Evolutionary conservation across 1,140 invertebrate species (phyloP).

Genomic region (Aphaenogaster rudis): DNA sequence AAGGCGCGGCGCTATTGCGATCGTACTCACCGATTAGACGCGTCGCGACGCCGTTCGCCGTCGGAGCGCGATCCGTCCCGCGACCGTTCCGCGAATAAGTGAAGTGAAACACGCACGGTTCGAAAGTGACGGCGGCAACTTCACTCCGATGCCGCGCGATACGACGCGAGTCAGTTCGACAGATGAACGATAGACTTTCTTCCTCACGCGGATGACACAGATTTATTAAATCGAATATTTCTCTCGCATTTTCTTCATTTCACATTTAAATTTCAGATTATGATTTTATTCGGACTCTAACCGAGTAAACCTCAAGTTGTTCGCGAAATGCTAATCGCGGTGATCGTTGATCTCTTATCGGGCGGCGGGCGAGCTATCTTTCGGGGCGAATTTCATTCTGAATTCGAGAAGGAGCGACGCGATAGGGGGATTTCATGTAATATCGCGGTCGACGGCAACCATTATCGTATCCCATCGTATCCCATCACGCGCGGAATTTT

Average conservation of each 20-base stretch:
- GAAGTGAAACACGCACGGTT: background rate
- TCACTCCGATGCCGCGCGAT: background rate
- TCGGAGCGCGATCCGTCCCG: background rate
- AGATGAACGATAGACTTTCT: background rate
- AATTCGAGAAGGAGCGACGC: constrained; percentile 10
- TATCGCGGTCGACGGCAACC: background rate
- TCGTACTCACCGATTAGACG: background rate
- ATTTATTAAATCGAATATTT: constrained; percentile 14
- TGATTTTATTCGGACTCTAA: background rate
- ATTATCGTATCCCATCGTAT: constrained; percentile 18
- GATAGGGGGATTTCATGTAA: background rate
- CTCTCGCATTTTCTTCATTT: background rate
- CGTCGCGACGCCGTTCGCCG: background rate
- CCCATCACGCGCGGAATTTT: constrained; percentile 20
- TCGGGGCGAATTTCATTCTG: constrained; percentile 14
- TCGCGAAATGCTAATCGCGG: constrained; percentile 19
- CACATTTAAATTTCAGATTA: constrained; percentile 8
- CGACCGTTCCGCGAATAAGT: background rate
- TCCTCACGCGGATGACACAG: background rate
- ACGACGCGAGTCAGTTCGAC: background rate
- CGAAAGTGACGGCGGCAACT: background rate
- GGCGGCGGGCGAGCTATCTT: background rate
- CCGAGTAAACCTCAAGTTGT: background rate
- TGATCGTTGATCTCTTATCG: constrained; percentile 6
- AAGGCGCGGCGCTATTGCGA: background rate